Percentiles rank a stretch among this genome's conserved stretches.
phyloP scores from a whole-genome alignment of 2,888 invertebrate genomes.

The Euclidia mi region DNA sequence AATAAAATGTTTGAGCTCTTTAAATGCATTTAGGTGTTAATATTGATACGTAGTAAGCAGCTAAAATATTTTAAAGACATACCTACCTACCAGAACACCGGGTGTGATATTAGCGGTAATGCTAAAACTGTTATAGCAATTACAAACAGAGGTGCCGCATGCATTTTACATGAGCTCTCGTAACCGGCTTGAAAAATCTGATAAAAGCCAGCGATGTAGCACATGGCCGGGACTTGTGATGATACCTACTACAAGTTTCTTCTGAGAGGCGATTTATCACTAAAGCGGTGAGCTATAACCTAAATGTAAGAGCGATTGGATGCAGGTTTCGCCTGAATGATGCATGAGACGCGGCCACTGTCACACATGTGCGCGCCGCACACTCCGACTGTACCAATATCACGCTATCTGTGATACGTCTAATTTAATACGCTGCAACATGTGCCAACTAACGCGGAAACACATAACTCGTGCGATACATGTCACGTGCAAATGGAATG shows the following conservation, averaged over 20 bases:
- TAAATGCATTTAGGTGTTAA: not conserved
- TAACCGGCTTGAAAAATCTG: slow-evolving; percentile 74
- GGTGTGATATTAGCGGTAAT: slow-evolving; percentile 40
- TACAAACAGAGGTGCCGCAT: slow-evolving; percentile 66
- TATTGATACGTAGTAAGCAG: not conserved
- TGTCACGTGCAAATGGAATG: slow-evolving; percentile 50
- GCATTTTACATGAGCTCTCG: slow-evolving; percentile 76
- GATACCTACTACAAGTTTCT: slow-evolving; percentile 77
- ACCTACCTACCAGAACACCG: slow-evolving; percentile 19
- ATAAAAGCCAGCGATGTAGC: slow-evolving; percentile 71
- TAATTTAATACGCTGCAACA: slow-evolving; percentile 70
- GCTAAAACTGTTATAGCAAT: slow-evolving; percentile 58
- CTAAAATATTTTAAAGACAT: slow-evolving; percentile 1
- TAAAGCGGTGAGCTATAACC: slow-evolving; percentile 65
- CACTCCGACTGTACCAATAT: slow-evolving; percentile 61
- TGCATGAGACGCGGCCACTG: slow-evolving; percentile 66
- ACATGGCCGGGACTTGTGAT: slow-evolving; percentile 67
- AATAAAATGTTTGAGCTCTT: too few relatives aligned
- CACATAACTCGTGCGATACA: slow-evolving; percentile 40
- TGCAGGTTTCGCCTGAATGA: slow-evolving; percentile 76
- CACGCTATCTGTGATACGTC: slow-evolving; percentile 56
- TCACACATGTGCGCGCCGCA: slow-evolving; percentile 54
- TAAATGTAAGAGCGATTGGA: slow-evolving; percentile 75
- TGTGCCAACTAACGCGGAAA: slow-evolving; percentile 59
- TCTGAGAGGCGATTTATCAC: slow-evolving; percentile 72